Evolutionary conservation across 2,113 vertebrate species (phyloP), one percentile per base, ranked within the genome.

Genomic region (Notothenia rossii): DNA sequence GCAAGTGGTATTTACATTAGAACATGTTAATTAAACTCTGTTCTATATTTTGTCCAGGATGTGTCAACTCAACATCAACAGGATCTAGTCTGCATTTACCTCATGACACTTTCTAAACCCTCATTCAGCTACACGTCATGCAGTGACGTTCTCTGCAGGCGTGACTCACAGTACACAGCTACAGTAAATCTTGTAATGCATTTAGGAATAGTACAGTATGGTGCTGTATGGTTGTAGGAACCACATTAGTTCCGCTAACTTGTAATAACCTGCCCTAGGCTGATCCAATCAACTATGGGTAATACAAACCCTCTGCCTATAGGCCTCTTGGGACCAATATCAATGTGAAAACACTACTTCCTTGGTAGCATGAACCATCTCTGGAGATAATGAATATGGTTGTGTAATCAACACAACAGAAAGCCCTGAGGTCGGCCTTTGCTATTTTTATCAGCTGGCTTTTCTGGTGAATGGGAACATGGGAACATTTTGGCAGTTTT

Each of bases 341-440:
- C 66, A 66, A 77, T 51, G 22, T 43, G 29, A 45, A 56, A 70
- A 68, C 53, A 67, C 67, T 60, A 48, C 67, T 83, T 86, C 74
- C 72, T 82, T 13, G 0, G 72, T 46, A 75, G 82, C 15, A 64
- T 51, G 50, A 72, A 53, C 64, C 67, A 54, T 79, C 72, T 88
- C 75, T 22, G 20, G 51, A 77, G 82, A 69, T 84, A 75, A 72
- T 81, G 62, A 62, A 29, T 7, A 40, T 40, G 29, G 7, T 40
- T 40, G 36, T 40, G 36, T 7, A 40, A 40, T 40, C 6, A 40
- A 40, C 36, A 40, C 36, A 40, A 40, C 36, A 40, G 36, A 6
- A 40, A 29, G 36, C 36, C 36, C 36, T 7, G 36, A 7, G 36
- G 36, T 40, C 36, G 36, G 36, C 36, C 7, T 40, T 7, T 40